Evolutionary conservation across 2,797 vertebrate species (phyloP).

Genomic region (Cottoperca gobio): DNA sequence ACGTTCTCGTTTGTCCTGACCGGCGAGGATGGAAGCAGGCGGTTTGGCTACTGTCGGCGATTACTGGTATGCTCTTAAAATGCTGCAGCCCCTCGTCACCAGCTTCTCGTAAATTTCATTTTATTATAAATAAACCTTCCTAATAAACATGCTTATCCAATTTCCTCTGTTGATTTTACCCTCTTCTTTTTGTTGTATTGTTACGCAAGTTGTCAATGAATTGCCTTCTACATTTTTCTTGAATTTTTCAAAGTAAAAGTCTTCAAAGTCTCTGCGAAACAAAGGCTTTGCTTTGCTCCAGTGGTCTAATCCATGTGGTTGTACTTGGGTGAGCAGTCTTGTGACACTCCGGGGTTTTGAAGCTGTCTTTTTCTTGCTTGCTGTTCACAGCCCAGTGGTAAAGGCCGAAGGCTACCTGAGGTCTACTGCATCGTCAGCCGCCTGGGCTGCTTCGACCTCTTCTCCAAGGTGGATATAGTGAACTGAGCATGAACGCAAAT

Average conservation of each 20-base stretch:
- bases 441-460: slow-evolving; percentile 97
- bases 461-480: slow-evolving; percentile 92
- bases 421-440: slow-evolving; percentile 99
- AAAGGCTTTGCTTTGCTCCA: slow-evolving; percentile 49
- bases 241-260: not conserved
- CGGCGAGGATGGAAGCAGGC: slow-evolving; percentile 96
- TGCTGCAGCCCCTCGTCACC: not conserved
- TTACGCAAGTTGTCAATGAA: not conserved
- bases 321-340: slow-evolving; percentile 49
- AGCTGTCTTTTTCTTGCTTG: slow-evolving; percentile 44
- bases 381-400: slow-evolving; percentile 89
- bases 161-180: not conserved
- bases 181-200: not conserved
- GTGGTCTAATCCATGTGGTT: slow-evolving; percentile 37
- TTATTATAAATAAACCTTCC: not conserved
- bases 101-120: slow-evolving; percentile 8
- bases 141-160: not conserved
- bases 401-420: slow-evolving; percentile 95
- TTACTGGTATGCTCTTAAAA: slow-evolving; percentile 88
- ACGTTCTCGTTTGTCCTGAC: slow-evolving; percentile 99
- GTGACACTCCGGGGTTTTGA: slow-evolving; percentile 50
- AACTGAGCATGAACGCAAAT: not conserved
- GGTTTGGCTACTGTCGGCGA: slow-evolving; percentile 97
- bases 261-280: slow-evolving; percentile 28
- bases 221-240: not conserved